Base-by-base conservation (phyloP, 2,888 invertebrate genomes). In the Lingula anatina region DNA sequence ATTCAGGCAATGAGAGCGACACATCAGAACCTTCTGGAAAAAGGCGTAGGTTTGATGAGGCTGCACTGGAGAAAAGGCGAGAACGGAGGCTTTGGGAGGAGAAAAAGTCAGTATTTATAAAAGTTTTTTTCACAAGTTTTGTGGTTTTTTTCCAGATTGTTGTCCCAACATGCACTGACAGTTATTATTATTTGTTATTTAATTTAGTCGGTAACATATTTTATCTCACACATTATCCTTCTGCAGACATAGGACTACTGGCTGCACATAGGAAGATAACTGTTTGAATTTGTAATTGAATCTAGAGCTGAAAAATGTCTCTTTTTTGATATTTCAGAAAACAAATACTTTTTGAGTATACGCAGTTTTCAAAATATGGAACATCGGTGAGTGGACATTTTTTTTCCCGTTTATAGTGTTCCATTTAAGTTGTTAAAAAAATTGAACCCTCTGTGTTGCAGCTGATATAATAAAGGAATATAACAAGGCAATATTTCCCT, bases 351-450 rank as follows among this genome's bases (percentile, higher is more conserved):
- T 92, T 92, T 73, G 89, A 94, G 63, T 96, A 96, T 73, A 85
- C 86, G 46, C 90, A 95, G 75, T 93, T 89, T 73, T 89, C 88
- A 46, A 91, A 88, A 70, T 91, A 88, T 71, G 87, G 89, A 2
- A 85, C 86, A 20, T 70, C 78, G 35, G 77, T 77, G 63, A 71
- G 75, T 71, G 48, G 35, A 26, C 37, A 20, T 18, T 18, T 42
- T 18, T 24, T 24, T 26, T 40, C 4, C n/a, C 24, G 26, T 5
- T 44, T 28, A n/a, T n/a, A n/a, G n/a, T n/a, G n/a, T n/a, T n/a
- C n/a, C n/a, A n/a, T 25, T 21, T 27, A 18, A 41, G 4, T 12
- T 40, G n/a, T 50, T 5, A 35, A 18, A 18, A 21, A 9, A 9
- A 21, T 40, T 28, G 45, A n/a, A 9, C 27, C 5, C 28, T 36